Evolutionary conservation across 2,113 vertebrate genomes (phyloP).

Genomic region (Solea senegalensis): DNA sequence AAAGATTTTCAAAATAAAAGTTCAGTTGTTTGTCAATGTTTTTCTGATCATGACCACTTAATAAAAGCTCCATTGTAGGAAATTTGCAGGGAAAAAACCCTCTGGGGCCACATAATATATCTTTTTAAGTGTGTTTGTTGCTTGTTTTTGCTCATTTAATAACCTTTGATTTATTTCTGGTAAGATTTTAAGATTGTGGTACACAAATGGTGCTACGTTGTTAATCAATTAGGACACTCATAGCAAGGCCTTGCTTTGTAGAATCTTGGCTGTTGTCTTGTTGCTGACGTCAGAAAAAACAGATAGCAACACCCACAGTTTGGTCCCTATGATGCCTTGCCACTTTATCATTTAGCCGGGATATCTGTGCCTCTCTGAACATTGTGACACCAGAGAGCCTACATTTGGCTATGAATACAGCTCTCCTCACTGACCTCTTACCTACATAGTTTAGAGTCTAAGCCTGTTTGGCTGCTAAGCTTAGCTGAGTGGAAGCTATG

Average conservation of each 20-base stretch:
- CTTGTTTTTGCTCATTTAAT: too few species aligned
- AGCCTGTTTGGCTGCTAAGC: constrained; percentile 35
- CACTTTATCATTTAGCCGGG: constrained; percentile 9
- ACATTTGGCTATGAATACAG: constrained; percentile 16
- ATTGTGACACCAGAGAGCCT: constrained; percentile 19
- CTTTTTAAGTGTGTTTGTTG: not conserved
- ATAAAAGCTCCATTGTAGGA: too few species aligned
- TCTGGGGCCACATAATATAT: not conserved
- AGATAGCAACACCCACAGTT: not conserved
- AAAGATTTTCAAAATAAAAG: too few species aligned
- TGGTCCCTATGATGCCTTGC: constrained; percentile 12
- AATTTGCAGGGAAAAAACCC: not conserved
- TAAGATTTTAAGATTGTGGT: too few species aligned
- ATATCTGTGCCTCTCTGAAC: not conserved
- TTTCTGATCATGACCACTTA: not conserved
- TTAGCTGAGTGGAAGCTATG: constrained; percentile 49
- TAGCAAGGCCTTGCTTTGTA: not conserved
- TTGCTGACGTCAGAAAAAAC: not conserved
- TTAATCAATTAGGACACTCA: too few species aligned
- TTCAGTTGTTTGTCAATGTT: not conserved
- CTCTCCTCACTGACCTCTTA: constrained; percentile 33
- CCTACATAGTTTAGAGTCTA: constrained; percentile 60
- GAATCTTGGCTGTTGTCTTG: not conserved
- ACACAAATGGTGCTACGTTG: too few species aligned
- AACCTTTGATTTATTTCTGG: too few species aligned